phyloP scores from a whole-genome alignment of 2,888 invertebrate species.

The Drosophila cracens region DNA sequence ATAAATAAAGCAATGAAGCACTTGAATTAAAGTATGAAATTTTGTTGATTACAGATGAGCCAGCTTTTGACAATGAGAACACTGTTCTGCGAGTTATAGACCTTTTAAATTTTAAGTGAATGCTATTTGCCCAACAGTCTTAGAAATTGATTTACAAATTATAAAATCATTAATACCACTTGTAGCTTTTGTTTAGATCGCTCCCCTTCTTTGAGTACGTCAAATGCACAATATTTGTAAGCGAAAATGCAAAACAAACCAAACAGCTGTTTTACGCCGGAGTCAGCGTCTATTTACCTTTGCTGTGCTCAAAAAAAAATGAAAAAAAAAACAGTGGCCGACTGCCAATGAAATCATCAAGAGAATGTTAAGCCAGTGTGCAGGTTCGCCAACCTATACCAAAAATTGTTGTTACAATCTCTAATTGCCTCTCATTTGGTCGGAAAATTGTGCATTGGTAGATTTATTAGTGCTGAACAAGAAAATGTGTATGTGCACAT shows the following conservation, averaged over 20 bases:
- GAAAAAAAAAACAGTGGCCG: not conserved
- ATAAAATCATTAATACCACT: not conserved
- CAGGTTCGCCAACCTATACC: slow-evolving; percentile 8
- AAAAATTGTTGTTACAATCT: not conserved
- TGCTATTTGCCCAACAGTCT: not conserved
- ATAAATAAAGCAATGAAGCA: not conserved
- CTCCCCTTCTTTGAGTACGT: not conserved
- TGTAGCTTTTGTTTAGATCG: not conserved
- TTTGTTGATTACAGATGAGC: not conserved
- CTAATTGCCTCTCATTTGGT: not conserved
- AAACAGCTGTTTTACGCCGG: slow-evolving; percentile 3
- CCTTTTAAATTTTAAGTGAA: not conserved
- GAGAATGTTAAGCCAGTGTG: slow-evolving; percentile 12
- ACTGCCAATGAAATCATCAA: slow-evolving; percentile 18
- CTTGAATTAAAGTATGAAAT: not conserved
- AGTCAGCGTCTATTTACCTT: not conserved
- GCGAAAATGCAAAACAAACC: not conserved
- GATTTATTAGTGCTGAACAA: not conserved
- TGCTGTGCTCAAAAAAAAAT: slow-evolving; percentile 1
- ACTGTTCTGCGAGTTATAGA: not conserved
- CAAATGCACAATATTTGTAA: not conserved
- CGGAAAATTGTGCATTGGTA: not conserved
- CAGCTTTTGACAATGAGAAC: not conserved
- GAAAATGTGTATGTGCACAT: not conserved
- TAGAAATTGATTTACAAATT: not conserved